A percentile compares a stretch with the other conserved stretches of the same genome.
Evolutionary conservation across 2,888 invertebrate genomes (phyloP).

Genomic region (Suillia variegata): DNA sequence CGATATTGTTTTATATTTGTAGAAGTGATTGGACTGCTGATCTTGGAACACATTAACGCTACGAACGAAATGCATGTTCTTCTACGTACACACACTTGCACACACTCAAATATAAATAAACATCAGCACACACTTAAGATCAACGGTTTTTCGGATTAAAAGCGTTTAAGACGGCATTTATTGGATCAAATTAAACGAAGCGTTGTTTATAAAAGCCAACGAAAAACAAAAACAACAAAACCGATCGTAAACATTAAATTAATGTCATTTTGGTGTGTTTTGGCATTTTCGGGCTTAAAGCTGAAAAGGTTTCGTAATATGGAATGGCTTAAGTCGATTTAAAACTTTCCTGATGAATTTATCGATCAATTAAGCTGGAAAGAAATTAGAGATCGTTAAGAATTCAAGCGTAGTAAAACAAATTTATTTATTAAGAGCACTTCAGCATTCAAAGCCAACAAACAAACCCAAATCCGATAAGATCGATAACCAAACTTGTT

Average conservation of each 20-base stretch:
- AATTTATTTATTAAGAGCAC: slow-evolving; percentile 11
- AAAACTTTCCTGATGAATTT: slow-evolving; percentile 16
- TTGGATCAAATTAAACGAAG: slow-evolving; percentile 29
- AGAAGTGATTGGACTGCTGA: slow-evolving; percentile 8
- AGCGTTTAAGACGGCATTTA: slow-evolving; percentile 30
- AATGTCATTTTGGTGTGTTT: slow-evolving; percentile 24
- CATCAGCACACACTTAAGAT: neutral
- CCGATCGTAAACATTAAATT: slow-evolving; percentile 29
- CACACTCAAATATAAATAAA: neutral
- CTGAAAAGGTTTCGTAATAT: neutral
- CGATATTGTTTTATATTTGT: slow-evolving; percentile 14
- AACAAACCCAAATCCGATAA: neutral
- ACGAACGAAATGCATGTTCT: neutral
- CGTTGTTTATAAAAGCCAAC: neutral
- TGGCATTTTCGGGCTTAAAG: slow-evolving; percentile 13
- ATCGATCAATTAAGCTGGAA: slow-evolving; percentile 17
- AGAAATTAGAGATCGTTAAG: slow-evolving; percentile 23
- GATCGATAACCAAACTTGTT: neutral
- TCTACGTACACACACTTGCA: neutral
- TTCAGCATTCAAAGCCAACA: neutral
- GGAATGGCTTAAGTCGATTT: neutral
- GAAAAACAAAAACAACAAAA: slow-evolving; percentile 18
- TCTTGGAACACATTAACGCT: neutral
- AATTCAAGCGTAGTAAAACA: slow-evolving; percentile 19
- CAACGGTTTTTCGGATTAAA: slow-evolving; percentile 22